Evolutionary conservation across 2,113 vertebrate species (phyloP).

Genomic region (Passer montanus): DNA sequence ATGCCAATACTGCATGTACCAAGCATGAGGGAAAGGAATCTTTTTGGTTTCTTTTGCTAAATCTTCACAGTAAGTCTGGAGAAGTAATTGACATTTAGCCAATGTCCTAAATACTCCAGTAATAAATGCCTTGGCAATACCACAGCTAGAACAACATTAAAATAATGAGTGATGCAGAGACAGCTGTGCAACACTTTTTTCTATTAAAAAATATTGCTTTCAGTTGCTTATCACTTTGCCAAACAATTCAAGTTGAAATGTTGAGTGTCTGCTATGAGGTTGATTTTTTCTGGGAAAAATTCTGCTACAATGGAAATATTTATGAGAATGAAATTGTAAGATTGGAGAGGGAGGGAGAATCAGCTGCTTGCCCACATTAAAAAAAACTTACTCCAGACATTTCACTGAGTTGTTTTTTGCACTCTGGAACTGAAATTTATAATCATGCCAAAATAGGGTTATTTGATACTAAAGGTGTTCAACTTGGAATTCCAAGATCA

Average conservation of each 20-base stretch:
- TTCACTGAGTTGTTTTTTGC: background rate
- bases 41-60: background rate
- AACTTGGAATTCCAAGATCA: background rate
- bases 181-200: conserved; percentile 29
- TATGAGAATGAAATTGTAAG: background rate
- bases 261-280: background rate
- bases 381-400: background rate
- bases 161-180: conserved; percentile 20
- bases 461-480: background rate
- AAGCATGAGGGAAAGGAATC: background rate
- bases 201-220: background rate
- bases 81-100: conserved; percentile 13
- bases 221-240: conserved; percentile 42
- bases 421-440: background rate
- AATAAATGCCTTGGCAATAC: conserved; percentile 26
- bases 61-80: background rate
- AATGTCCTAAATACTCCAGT: conserved; percentile 6
- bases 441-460: background rate
- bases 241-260: conserved; percentile 36
- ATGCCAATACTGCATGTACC: background rate
- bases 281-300: conserved; percentile 16
- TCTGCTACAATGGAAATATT: conserved; percentile 15
- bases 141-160: conserved; percentile 29
- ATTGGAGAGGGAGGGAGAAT: background rate
- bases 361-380: background rate